These are phyloP conservation scores for Polydrusus tereticollis DNA, from an alignment of 2,888 invertebrate species.

Conservation along the genomic window DNA sequence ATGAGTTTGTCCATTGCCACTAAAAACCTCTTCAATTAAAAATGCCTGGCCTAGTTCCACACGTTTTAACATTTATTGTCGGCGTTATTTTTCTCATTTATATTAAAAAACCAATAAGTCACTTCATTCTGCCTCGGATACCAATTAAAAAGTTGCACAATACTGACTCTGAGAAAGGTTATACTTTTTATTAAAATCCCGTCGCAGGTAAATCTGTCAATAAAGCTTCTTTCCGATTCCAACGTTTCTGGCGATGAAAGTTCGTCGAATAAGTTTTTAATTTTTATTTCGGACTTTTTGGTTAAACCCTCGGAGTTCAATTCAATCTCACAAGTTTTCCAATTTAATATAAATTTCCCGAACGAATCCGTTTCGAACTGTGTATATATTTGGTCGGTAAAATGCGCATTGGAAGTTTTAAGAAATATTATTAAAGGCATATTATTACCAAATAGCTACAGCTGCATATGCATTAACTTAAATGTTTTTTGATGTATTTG, in stretches of 20 bases:
- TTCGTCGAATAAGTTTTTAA: constrained; percentile 10
- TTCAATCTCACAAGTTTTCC: constrained; percentile 8
- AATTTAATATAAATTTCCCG: constrained; percentile 8
- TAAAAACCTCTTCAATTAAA: too few relatives aligned
- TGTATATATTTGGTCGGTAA: neutral
- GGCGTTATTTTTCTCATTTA: neutral
- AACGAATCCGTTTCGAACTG: neutral
- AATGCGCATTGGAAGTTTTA: neutral
- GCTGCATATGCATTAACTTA: neutral
- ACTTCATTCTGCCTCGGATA: neutral
- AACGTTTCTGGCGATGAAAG: constrained; percentile 2
- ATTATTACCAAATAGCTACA: neutral
- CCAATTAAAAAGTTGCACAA: constrained; percentile 2
- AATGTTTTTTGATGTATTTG: neutral
- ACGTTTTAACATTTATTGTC: too few relatives aligned
- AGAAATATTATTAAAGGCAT: neutral
- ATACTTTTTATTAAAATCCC: constrained; percentile 14
- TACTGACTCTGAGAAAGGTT: neutral
- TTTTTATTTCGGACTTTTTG: constrained; percentile 17
- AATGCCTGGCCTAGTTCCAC: too few relatives aligned
- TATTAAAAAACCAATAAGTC: neutral
- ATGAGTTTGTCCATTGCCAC: too few relatives aligned
- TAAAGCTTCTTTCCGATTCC: constrained; percentile 5
- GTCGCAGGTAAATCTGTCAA: constrained; percentile 15
- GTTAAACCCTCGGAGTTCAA: neutral